phyloP scores from a whole-genome alignment of 2,113 vertebrate genomes.

The Tylochromis polylepis region DNA sequence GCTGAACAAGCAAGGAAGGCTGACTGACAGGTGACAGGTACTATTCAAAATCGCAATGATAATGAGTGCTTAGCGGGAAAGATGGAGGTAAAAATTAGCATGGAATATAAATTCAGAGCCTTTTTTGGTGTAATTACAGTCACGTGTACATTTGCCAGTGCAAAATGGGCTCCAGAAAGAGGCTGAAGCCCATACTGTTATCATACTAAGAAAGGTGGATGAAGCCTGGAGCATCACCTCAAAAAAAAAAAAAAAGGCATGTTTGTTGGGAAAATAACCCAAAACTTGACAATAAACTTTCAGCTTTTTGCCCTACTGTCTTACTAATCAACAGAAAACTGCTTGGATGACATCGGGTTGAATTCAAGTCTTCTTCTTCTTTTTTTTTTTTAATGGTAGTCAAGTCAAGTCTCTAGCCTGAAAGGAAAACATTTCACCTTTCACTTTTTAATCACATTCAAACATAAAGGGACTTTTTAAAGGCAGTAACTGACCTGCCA shows the following conservation, averaged over 20 bases:
- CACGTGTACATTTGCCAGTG: not conserved
- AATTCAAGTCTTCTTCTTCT: not conserved
- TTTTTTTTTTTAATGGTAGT: not conserved
- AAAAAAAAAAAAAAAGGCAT: not conserved
- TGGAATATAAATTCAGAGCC: not conserved
- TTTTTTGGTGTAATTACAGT: not conserved
- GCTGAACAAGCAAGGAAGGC: not conserved
- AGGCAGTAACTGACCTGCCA: not conserved
- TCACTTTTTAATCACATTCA: not conserved
- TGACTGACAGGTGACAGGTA: slow-evolving; percentile 27
- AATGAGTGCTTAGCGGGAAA: not conserved
- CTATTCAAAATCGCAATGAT: not conserved
- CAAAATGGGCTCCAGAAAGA: not conserved
- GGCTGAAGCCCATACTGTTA: not conserved
- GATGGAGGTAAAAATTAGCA: not conserved
- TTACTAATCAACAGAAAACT: not conserved
- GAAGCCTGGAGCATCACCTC: not conserved
- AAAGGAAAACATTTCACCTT: not conserved
- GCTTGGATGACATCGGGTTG: not conserved
- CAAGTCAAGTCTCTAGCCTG: not conserved
- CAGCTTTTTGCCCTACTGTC: not conserved
- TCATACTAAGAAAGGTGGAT: not conserved
- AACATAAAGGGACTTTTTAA: not conserved
- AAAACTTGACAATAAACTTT: not conserved
- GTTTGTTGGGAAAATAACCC: not conserved